Conservation (phyloP, 1,140 invertebrate genomes). For the Drosophila persimilis region DNA sequence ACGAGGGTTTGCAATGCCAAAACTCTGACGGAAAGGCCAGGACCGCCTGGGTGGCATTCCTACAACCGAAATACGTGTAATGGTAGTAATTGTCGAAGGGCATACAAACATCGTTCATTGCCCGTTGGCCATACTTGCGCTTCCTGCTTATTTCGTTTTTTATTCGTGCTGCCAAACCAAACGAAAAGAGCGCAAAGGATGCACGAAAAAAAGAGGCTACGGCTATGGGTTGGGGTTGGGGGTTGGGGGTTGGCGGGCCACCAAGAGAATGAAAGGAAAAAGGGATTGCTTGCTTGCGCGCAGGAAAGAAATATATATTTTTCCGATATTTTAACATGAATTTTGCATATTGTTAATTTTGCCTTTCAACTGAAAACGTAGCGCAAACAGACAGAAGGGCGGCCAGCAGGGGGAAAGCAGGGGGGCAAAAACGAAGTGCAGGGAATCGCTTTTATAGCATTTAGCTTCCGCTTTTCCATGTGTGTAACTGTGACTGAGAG, state of each 20-base stretch:
- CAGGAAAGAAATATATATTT: conserved; percentile 79
- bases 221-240: too few species aligned
- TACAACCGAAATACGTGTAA: too few species aligned
- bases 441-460: conserved; percentile 63
- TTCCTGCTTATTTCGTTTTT: conserved; percentile 29
- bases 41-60: too few species aligned
- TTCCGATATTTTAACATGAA: conserved; percentile 82
- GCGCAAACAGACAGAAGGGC: conserved; percentile 20
- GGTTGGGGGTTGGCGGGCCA: too few species aligned
- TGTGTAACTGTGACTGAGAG: conserved; percentile 22
- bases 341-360: conserved; percentile 81
- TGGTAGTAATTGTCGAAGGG: background rate
- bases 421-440: conserved; percentile 22
- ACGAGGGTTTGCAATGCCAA: too few species aligned
- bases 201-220: conserved; percentile 37
- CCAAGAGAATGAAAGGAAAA: conserved; percentile 33
- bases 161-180: conserved; percentile 53
- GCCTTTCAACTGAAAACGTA: conserved; percentile 69
- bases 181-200: conserved; percentile 66
- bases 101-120: conserved; percentile 24
- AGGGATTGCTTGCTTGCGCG: conserved; percentile 67
- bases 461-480: conserved; percentile 55
- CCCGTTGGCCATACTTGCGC: conserved; percentile 9
- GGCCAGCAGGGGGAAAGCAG: background rate
- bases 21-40: too few species aligned